Evolutionary conservation across 1,140 invertebrate genomes (phyloP), one percentile per base, ranked within the genome.

Genomic region (Drosophila subobscura): DNA sequence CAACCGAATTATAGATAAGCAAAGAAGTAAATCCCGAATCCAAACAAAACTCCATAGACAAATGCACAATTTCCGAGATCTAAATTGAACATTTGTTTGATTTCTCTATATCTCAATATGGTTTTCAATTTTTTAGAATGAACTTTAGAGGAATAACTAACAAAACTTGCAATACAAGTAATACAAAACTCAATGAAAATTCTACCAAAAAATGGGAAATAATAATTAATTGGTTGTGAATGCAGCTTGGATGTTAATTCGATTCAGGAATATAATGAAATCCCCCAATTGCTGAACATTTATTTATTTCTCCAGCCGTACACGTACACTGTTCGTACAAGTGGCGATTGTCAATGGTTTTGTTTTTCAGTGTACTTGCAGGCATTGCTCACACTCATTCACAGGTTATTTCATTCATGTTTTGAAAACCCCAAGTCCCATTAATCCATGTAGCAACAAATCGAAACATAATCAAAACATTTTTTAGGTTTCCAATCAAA

Each of bases 381-480:
- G 51, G 25, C 58, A 61, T 45, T 53, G 47, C 44, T 45, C 58
- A 56, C 64, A 52, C 51, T n/a, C 56, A 60, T 63, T 63, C 60
- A 37, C 60, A 61, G 22, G 52, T 40, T 25, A 54, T 42, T 44
- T 61, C 66, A 56, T 49, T 70, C 23, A 70, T 70, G 47, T 54
- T 57, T 50, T 45, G 37, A 10, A 12, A 20, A 23, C 44, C 44
- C 22, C 20, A 67, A 53, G 41, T n/a, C 25, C 57, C 77, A 79
- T 72, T 78, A 57, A 71, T 75, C 65, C 57, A 59, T 63, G 25
- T 67, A 75, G 42, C 60, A 71, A 89, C 76, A 65, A 76, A 88
- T 89, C 84, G 84, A 89, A 89, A 88, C 84, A 88, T 88, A 88
- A 88, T 88, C 78, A 89, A 88, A 81, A 86, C 74, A 88, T 78